Percentiles rank a stretch among this genome's conserved stretches.
These are phyloP conservation scores for Amblyornis subalaris DNA, from an alignment of 2,113 vertebrate species.

Conservation along the genomic window DNA sequence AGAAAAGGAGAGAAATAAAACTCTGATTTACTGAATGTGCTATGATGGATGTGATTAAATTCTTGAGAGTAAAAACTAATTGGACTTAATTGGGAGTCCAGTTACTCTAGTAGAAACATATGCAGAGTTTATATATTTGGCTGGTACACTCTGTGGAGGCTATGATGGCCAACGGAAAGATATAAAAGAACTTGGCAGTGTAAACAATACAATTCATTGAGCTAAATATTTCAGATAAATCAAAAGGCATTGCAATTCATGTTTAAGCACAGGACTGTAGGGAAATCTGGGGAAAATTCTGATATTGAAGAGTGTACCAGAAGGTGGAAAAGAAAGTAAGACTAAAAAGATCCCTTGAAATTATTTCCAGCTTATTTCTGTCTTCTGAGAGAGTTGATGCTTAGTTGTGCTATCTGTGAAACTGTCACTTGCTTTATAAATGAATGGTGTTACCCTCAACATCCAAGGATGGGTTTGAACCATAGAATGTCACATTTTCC, in stretches of 20 bases:
- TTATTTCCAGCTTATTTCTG: not conserved
- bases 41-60: conserved; percentile 56
- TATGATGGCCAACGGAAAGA: conserved; percentile 19
- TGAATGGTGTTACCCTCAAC: not conserved
- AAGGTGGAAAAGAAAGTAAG: not conserved
- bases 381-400: not conserved
- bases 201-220: conserved; percentile 7
- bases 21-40: conserved; percentile 52
- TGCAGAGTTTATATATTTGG: conserved; percentile 62
- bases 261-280: not conserved
- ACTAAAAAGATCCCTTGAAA: not conserved
- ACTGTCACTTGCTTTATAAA: not conserved
- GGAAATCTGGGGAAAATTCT: not conserved
- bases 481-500: not conserved
- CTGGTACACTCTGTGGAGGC: conserved; percentile 24
- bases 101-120: conserved; percentile 63
- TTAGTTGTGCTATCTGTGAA: not conserved
- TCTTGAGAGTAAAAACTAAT: conserved; percentile 61
- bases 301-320: not conserved
- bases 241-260: not conserved
- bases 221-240: conserved; percentile 15
- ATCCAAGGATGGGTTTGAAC: not conserved
- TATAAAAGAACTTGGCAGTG: conserved; percentile 12
- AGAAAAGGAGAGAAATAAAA: conserved; percentile 36
- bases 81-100: conserved; percentile 57